Percentiles rank a stretch among this genome's conserved stretches.
These are phyloP conservation scores for Heliconius eleuchia DNA, from an alignment of 1,140 invertebrate genomes.

Conservation along the genomic window DNA sequence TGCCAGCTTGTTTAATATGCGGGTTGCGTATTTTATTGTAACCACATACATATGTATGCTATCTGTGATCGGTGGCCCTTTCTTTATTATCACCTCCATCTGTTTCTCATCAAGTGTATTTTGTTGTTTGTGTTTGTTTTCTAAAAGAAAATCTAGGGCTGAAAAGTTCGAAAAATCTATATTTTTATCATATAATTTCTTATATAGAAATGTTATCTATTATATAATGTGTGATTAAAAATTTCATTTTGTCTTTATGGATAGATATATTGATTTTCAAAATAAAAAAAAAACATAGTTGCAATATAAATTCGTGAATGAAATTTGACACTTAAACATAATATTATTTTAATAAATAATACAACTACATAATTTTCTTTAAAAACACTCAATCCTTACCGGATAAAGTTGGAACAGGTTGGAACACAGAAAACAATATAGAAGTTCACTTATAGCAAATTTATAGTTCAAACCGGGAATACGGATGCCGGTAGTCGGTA, in stretches of 20 bases:
- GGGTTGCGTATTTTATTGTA: constrained; percentile 19
- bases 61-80: constrained; percentile 4
- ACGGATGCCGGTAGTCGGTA: constrained; percentile 19
- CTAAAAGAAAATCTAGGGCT: neutral
- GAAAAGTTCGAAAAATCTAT: no score
- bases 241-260: no score
- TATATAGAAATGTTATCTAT: no score
- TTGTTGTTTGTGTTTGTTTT: neutral
- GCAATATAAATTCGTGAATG: no score
- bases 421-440: neutral
- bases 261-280: no score
- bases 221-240: no score
- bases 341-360: no score
- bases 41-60: neutral
- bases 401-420: neutral
- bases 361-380: no score
- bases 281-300: no score
- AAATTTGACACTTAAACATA: no score
- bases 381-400: no score
- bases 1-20: constrained; percentile 26
- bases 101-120: neutral
- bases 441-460: constrained; percentile 10
- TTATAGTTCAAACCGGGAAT: constrained; percentile 21
- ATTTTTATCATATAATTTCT: no score
- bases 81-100: constrained; percentile 15